Conservation (phyloP, 2,797 vertebrate genomes). For the Anguilla marmorata region DNA sequence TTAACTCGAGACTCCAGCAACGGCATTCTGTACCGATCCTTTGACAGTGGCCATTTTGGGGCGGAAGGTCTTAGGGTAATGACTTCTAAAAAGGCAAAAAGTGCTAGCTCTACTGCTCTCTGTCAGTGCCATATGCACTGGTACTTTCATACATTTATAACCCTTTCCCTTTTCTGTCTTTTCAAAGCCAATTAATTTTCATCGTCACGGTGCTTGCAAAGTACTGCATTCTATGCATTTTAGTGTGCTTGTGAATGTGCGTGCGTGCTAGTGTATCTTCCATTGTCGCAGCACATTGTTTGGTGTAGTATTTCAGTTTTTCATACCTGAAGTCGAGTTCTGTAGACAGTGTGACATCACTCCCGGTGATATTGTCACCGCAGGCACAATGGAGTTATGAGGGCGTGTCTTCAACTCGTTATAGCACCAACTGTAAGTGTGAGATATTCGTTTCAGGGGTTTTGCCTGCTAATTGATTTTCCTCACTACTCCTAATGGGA, state of each 20-base stretch:
- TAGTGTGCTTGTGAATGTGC: conserved; percentile 21
- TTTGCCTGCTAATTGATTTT: neutral
- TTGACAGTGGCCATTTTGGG: neutral
- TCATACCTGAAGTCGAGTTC: too few species aligned
- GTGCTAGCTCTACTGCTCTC: neutral
- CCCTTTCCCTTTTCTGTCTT: neutral
- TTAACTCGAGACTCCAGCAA: neutral
- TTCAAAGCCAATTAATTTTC: neutral
- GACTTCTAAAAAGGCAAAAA: neutral
- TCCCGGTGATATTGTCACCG: neutral
- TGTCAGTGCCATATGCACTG: neutral
- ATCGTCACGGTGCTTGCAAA: neutral
- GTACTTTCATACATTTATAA: neutral
- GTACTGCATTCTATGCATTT: neutral
- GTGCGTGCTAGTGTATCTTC: conserved; percentile 35
- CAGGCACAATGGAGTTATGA: neutral
- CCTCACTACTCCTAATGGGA: neutral
- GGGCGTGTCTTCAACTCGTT: neutral
- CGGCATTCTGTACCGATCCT: neutral
- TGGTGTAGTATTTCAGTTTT: neutral
- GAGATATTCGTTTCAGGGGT: neutral
- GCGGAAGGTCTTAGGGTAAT: neutral
- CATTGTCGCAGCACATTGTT: neutral
- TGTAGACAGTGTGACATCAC: neutral
- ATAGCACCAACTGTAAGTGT: neutral